Conservation (phyloP, 2,888 invertebrate species). For the Cheilosia impressa region DNA sequence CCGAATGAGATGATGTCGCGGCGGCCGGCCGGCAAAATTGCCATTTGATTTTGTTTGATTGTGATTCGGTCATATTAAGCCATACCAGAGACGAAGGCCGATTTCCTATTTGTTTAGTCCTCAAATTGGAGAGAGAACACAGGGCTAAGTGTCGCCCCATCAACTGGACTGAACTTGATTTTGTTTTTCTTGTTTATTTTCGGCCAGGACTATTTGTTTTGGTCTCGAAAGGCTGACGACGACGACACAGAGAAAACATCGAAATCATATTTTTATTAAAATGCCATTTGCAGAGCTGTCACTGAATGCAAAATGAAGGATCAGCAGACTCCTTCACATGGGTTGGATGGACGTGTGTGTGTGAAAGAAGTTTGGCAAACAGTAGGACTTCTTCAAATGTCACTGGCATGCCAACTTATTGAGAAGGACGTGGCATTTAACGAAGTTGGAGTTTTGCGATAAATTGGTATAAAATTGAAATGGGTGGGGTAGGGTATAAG, state of each 20-base stretch:
- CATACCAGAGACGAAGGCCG: slow-evolving; percentile 53
- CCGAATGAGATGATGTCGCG: slow-evolving; percentile 10
- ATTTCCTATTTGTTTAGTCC: slow-evolving; percentile 74
- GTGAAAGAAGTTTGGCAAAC: slow-evolving; percentile 26
- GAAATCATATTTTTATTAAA: slow-evolving; percentile 72
- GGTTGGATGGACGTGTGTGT: background rate
- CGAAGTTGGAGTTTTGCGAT: background rate
- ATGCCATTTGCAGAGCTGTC: slow-evolving; percentile 65
- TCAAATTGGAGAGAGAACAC: slow-evolving; percentile 44
- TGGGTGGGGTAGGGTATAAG: too few species aligned
- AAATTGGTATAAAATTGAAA: background rate
- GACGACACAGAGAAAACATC: background rate
- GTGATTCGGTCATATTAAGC: slow-evolving; percentile 72
- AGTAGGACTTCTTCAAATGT: slow-evolving; percentile 26
- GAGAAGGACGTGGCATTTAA: background rate
- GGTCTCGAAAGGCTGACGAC: slow-evolving; percentile 59
- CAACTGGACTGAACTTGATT: slow-evolving; percentile 39
- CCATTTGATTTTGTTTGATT: slow-evolving; percentile 75
- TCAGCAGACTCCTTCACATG: slow-evolving; percentile 3
- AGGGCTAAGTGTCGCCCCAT: slow-evolving; percentile 36
- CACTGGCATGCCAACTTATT: background rate
- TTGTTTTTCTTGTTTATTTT: slow-evolving; percentile 50
- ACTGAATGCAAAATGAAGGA: slow-evolving; percentile 34
- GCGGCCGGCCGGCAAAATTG: slow-evolving; percentile 71
- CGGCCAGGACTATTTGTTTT: slow-evolving; percentile 62